These are phyloP conservation scores for Xylota sylvarum DNA, from an alignment of 2,888 invertebrate species.

Conservation along the genomic window DNA sequence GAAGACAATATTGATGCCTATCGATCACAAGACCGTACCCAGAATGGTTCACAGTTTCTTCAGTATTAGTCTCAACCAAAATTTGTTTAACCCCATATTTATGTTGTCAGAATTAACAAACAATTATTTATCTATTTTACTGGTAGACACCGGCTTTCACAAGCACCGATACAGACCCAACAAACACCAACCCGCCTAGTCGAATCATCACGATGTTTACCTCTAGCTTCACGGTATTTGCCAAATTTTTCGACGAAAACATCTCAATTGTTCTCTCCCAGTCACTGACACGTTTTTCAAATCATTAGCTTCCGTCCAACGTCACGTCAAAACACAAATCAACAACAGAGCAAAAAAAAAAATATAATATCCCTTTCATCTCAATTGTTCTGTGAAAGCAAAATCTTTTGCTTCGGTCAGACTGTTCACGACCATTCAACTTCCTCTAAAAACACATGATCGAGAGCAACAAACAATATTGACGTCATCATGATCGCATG, in stretches of 20 bases:
- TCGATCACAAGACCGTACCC: too few relatives aligned
- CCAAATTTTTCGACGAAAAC: neutral
- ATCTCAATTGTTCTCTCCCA: neutral
- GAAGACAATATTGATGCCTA: too few relatives aligned
- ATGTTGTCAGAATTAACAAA: too few relatives aligned
- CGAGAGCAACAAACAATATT: neutral
- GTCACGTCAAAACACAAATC: slow-evolving; percentile 20
- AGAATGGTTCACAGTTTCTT: too few relatives aligned
- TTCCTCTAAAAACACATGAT: slow-evolving; percentile 29
- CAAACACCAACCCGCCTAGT: too few relatives aligned
- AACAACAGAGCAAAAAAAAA: neutral
- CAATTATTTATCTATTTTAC: too few relatives aligned
- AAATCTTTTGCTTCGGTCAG: slow-evolving; percentile 1
- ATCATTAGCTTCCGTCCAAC: neutral
- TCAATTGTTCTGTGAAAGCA: slow-evolving; percentile 13
- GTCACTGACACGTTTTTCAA: slow-evolving; percentile 8
- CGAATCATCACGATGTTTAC: too few relatives aligned
- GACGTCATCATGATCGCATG: slow-evolving; percentile 21
- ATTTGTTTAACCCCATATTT: too few relatives aligned
- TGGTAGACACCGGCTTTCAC: too few relatives aligned
- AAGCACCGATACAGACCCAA: too few relatives aligned
- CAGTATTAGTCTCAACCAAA: too few relatives aligned
- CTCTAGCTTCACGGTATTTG: neutral
- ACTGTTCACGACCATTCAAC: slow-evolving; percentile 25
- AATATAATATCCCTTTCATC: neutral